Percentiles rank a stretch among this genome's conserved stretches.
Evolutionary conservation across 37 sponge, comb jelly and placozoan genomes (phyloP).

Genomic region (Ephydatia muelleri): DNA sequence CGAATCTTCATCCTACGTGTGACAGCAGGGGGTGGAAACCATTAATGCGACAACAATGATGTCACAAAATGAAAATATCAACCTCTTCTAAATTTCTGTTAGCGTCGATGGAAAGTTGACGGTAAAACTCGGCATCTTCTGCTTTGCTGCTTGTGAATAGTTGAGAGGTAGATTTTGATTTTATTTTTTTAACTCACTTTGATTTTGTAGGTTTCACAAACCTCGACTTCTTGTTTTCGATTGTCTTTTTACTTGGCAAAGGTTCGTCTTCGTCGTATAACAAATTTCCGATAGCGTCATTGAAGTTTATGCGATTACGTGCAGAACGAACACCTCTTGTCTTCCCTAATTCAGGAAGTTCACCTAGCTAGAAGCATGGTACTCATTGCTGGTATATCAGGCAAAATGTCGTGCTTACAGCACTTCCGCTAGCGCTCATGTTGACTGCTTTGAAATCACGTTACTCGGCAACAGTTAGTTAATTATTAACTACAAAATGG

Average conservation of each 20-base stretch:
- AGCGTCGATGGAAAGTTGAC: background rate
- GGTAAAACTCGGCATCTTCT: background rate
- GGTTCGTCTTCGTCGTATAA: background rate
- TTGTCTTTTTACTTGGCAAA: background rate
- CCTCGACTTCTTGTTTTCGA: background rate
- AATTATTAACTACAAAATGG: background rate
- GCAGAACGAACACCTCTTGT: background rate
- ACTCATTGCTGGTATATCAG: background rate
- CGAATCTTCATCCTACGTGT: slow-evolving; percentile 18
- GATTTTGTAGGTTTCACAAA: background rate
- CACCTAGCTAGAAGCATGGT: background rate
- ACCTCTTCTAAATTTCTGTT: background rate
- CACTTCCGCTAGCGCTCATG: background rate
- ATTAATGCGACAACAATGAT: background rate
- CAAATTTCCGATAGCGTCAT: slow-evolving; percentile 8
- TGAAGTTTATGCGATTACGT: background rate
- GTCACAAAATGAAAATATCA: background rate
- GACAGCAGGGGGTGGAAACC: background rate
- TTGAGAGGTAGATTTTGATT: background rate
- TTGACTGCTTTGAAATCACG: background rate
- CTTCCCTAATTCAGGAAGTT: background rate
- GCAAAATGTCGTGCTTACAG: background rate
- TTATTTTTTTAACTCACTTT: background rate
- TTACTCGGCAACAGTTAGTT: background rate
- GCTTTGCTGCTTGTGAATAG: background rate